phyloP scores from a whole-genome alignment of 2,888 invertebrate species.

The Harpalus rufipes region DNA sequence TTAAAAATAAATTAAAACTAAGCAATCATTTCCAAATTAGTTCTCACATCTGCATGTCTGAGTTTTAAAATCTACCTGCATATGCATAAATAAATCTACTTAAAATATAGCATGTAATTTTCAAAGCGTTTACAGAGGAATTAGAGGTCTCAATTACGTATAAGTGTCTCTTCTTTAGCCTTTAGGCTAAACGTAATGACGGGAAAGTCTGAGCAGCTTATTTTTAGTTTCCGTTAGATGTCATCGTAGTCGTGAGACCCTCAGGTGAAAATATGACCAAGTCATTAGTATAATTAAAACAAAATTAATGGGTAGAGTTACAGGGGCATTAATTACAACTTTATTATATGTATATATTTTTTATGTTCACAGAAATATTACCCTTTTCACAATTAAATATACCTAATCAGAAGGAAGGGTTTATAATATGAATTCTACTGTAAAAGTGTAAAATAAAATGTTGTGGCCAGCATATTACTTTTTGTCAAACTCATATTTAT shows the following conservation, averaged over 20 bases:
- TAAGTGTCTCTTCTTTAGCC: slow-evolving; percentile 51
- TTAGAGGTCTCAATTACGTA: slow-evolving; percentile 59
- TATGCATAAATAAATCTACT: slow-evolving; percentile 55
- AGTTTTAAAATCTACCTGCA: neutral
- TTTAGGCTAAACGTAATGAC: slow-evolving; percentile 47
- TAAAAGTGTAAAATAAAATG: too few relatives aligned
- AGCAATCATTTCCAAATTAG: slow-evolving; percentile 54
- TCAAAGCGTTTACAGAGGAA: slow-evolving; percentile 43
- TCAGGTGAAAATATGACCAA: slow-evolving; percentile 55
- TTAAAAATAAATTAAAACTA: slow-evolving; percentile 35
- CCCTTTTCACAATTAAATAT: too few relatives aligned
- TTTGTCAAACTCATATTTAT: too few relatives aligned
- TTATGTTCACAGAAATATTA: too few relatives aligned
- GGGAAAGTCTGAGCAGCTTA: slow-evolving; percentile 41
- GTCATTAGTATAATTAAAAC: slow-evolving; percentile 63
- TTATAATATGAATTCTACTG: too few relatives aligned
- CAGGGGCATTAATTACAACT: slow-evolving; percentile 53
- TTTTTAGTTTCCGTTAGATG: slow-evolving; percentile 58
- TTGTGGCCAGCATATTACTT: too few relatives aligned
- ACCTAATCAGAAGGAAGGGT: too few relatives aligned
- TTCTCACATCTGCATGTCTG: slow-evolving; percentile 27
- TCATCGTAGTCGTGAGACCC: slow-evolving; percentile 53
- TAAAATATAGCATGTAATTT: slow-evolving; percentile 55
- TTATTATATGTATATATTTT: slow-evolving; percentile 20
- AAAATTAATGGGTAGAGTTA: slow-evolving; percentile 58